Evolutionary conservation across 2,113 vertebrate species (phyloP).

Genomic region (Salminus brasiliensis): DNA sequence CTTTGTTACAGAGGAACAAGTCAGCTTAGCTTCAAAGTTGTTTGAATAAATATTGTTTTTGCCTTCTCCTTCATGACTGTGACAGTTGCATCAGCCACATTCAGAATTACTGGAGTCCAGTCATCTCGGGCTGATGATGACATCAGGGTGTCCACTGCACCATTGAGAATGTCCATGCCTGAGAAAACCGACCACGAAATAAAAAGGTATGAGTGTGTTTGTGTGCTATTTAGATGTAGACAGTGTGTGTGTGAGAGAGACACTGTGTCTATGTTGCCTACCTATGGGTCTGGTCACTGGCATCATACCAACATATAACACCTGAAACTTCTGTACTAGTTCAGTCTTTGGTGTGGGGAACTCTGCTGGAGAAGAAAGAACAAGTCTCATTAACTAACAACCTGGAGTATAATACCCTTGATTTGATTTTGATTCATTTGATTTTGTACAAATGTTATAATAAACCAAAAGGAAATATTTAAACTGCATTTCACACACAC

Average conservation of each 20-base stretch:
- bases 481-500: no score
- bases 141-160: constrained; percentile 87
- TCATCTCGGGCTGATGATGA: constrained; percentile 83
- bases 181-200: constrained; percentile 10
- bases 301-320: constrained; percentile 92
- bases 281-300: constrained; percentile 90
- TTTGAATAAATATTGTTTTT: constrained; percentile 28
- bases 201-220: not conserved
- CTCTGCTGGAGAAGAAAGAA: constrained; percentile 80
- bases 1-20: no score
- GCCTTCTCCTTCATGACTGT: constrained; percentile 94
- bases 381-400: not conserved
- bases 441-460: no score
- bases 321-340: constrained; percentile 96
- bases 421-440: no score
- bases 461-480: no score
- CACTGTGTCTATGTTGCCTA: constrained; percentile 72
- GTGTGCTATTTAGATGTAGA: not conserved
- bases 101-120: constrained; percentile 92
- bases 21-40: no score
- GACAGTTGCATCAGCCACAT: constrained; percentile 95
- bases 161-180: constrained; percentile 97
- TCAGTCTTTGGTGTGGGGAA: constrained; percentile 99
- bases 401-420: no score
- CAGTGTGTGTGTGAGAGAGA: no score